A percentile compares a stretch with the other conserved stretches of the same genome.
Conservation (phyloP, 2,888 invertebrate genomes). For the Drosophila eohydei region DNA sequence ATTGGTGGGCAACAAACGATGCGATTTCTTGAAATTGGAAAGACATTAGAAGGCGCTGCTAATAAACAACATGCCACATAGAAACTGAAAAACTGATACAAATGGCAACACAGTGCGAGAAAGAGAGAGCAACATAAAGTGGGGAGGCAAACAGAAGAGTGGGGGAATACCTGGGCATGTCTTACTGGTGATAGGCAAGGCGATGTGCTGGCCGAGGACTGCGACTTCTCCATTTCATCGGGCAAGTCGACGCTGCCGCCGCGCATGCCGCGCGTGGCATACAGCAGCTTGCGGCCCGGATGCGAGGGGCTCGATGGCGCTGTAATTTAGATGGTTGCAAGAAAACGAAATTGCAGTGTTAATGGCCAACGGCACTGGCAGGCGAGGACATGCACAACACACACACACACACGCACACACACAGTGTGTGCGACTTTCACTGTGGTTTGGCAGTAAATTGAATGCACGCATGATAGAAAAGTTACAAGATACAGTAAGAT, state of each 20-base stretch:
- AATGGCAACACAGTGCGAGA: neutral
- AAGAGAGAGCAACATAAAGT: constrained; percentile 12
- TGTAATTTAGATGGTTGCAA: constrained; percentile 84
- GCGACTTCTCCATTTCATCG: constrained; percentile 95
- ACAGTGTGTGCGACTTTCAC: constrained; percentile 29
- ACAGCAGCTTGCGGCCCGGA: constrained; percentile 91
- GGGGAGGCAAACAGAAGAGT: constrained; percentile 40
- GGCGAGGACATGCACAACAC: constrained; percentile 38
- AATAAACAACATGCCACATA: constrained; percentile 30
- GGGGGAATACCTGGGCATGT: constrained; percentile 85
- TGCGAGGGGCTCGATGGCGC: constrained; percentile 97
- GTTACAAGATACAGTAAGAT: constrained; percentile 16
- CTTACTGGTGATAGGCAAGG: constrained; percentile 95
- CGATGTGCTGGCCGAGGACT: constrained; percentile 96
- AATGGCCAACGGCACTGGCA: constrained; percentile 53
- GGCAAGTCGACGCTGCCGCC: constrained; percentile 98
- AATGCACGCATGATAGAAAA: constrained; percentile 64
- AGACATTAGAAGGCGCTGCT: constrained; percentile 25
- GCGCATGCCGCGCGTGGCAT: constrained; percentile 91
- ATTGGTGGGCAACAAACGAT: constrained; percentile 94
- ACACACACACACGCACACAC: constrained; percentile 18
- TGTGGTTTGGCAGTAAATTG: constrained; percentile 54
- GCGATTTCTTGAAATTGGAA: constrained; percentile 88
- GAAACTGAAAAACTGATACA: constrained; percentile 6
- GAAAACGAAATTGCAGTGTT: constrained; percentile 43